A percentile compares a stretch with the other conserved stretches of the same genome.
These are phyloP conservation scores for Galerucella nymphaeae DNA, from an alignment of 2,888 invertebrate genomes.

Conservation along the genomic window DNA sequence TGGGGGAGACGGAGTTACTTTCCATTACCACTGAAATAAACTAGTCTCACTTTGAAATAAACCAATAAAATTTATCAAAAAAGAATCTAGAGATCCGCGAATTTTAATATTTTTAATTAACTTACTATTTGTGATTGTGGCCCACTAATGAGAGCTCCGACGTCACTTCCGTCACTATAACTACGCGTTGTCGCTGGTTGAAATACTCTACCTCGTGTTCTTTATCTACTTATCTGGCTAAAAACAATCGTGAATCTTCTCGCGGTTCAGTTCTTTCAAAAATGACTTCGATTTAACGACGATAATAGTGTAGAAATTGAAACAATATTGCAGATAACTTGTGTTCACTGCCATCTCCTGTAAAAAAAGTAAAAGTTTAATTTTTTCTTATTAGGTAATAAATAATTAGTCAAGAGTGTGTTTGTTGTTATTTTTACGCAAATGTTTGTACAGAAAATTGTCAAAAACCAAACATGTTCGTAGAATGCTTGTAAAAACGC, in stretches of 20 bases:
- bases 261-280: slow-evolving; percentile 39
- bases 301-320: slow-evolving; percentile 42
- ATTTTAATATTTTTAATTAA: background rate
- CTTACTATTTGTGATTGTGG: slow-evolving; percentile 6
- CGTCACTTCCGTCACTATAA: slow-evolving; percentile 1
- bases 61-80: background rate
- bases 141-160: background rate
- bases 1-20: slow-evolving; percentile 76
- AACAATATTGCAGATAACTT: slow-evolving; percentile 37
- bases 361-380: slow-evolving; percentile 46
- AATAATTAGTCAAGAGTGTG: slow-evolving; percentile 10
- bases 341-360: slow-evolving; percentile 49
- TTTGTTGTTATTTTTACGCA: background rate
- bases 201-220: slow-evolving; percentile 14
- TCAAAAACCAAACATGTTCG: too few species aligned
- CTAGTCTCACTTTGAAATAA: slow-evolving; percentile 20
- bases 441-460: background rate
- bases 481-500: too few species aligned
- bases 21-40: slow-evolving; percentile 65
- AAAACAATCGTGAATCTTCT: slow-evolving; percentile 34
- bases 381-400: slow-evolving; percentile 28
- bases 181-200: background rate
- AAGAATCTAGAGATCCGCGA: too few species aligned
- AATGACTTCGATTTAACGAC: slow-evolving; percentile 39
- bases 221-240: slow-evolving; percentile 35